Evolutionary conservation across 2,888 invertebrate genomes (phyloP).

Genomic region (Pteria penguin): DNA sequence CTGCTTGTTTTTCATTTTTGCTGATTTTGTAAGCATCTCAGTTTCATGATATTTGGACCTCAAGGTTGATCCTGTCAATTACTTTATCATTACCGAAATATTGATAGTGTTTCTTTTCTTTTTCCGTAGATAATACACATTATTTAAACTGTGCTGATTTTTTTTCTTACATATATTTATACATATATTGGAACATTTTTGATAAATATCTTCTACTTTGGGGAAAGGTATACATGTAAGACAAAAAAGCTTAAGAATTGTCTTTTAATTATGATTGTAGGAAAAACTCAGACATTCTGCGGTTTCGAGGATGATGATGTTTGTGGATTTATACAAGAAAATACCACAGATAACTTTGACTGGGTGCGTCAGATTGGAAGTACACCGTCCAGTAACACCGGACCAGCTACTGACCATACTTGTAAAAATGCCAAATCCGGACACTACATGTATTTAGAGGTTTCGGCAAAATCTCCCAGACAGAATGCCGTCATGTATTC

Average conservation of each 20-base stretch:
- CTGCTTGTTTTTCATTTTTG: no score
- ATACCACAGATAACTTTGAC: not conserved
- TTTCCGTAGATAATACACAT: no score
- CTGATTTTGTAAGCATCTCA: no score
- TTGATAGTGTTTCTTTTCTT: no score
- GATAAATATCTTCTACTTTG: no score
- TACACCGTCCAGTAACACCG: not conserved
- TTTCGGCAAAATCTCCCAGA: not conserved
- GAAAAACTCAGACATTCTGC: conserved; percentile 73
- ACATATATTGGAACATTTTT: no score
- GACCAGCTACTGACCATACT: not conserved
- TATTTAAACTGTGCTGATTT: no score
- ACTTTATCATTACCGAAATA: no score
- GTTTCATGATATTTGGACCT: no score
- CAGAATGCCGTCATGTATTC: not conserved
- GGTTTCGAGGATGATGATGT: conserved; percentile 70
- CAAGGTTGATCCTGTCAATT: no score
- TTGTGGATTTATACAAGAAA: not conserved
- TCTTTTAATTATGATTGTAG: conserved; percentile 64
- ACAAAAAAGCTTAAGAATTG: not conserved
- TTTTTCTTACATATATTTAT: no score
- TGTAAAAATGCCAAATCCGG: not conserved
- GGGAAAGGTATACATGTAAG: no score
- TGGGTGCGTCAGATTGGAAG: not conserved
- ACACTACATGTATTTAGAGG: not conserved